Evolutionary conservation across 2,888 invertebrate species (phyloP).

Genomic region (Caenorhabditis drosophilae): DNA sequence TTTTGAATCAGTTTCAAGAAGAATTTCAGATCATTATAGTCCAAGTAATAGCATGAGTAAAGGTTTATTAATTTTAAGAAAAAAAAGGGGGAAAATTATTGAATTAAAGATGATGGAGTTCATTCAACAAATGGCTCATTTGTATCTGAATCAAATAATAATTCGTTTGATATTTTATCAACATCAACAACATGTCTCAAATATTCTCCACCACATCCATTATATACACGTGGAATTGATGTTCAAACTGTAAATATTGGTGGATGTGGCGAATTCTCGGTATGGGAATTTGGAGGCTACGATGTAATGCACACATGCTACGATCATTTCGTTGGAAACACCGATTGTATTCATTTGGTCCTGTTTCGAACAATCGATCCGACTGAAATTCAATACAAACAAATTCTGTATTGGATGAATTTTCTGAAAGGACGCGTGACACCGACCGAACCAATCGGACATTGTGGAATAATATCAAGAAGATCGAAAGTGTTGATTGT

Average conservation of each 20-base stretch:
- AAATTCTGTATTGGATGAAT: constrained; percentile 79
- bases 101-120: constrained; percentile 61
- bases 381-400: constrained; percentile 72
- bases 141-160: constrained; percentile 52
- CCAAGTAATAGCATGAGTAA: constrained; percentile 39
- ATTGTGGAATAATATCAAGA: constrained; percentile 74
- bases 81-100: too few species aligned
- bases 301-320: constrained; percentile 77
- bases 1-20: constrained; percentile 61
- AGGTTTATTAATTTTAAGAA: too few species aligned
- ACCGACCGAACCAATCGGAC: constrained; percentile 75
- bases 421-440: constrained; percentile 78
- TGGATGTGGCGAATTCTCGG: constrained; percentile 75
- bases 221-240: constrained; percentile 77
- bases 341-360: constrained; percentile 76
- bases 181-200: constrained; percentile 1
- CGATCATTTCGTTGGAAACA: constrained; percentile 78
- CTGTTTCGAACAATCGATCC: constrained; percentile 78
- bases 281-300: constrained; percentile 82
- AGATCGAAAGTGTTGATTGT: constrained; percentile 74
- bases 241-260: constrained; percentile 74
- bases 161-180: constrained; percentile 17
- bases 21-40: constrained; percentile 62
- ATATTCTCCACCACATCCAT: constrained; percentile 69
- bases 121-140: constrained; percentile 60